Evolutionary conservation across 37 sponge, comb jelly and placozoan genomes (phyloP), one percentile per base, ranked within the genome.

Genomic region (Lycopodina hypogea): DNA sequence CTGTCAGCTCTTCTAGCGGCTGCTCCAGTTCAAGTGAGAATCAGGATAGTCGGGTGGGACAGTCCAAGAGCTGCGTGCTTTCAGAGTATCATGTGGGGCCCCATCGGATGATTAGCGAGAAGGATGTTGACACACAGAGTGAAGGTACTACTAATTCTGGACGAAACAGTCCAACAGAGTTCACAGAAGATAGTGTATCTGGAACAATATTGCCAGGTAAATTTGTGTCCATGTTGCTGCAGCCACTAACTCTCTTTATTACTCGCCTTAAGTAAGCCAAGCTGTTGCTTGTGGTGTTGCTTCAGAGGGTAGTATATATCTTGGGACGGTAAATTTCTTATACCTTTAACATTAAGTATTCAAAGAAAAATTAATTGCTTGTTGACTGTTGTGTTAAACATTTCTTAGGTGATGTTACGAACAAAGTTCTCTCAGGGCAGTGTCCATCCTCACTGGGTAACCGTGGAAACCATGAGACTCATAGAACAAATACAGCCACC

Each of bases 31-130:
- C 84, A n/a, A 83, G 84, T 73, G 89, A 81, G 12, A 60, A 76
- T 30, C 35, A 33, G 39, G 56, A 53, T 35, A 2, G 3, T 67
- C 38, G 6, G 26, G 35, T 37, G 68, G 51, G 50, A 42, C 21
- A 30, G 51, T 24, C 45, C 35, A 14, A 28, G 33, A 35, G 8
- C 1, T 76, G 76, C 42, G 88, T 82, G 11, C 78, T 82, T 7
- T 68, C 74, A 11, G 89, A 88, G 62, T 88, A 88, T 59, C 79
- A 83, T 74, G 84, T 78, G 55, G 89, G 89, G 8, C 86, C 86
- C 9, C 68, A 55, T 0, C 51, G 67, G 67, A 53, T 79, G 28
- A 73, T 72, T 19, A 63, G 60, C 64, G 86, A 79, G 74, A 79
- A 79, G 29, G 80, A 79, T 23, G 23, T 55, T 22, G 84, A 84